Base-by-base conservation (phyloP, 2,113 vertebrate genomes). In the Aptenodytes forsteri region DNA sequence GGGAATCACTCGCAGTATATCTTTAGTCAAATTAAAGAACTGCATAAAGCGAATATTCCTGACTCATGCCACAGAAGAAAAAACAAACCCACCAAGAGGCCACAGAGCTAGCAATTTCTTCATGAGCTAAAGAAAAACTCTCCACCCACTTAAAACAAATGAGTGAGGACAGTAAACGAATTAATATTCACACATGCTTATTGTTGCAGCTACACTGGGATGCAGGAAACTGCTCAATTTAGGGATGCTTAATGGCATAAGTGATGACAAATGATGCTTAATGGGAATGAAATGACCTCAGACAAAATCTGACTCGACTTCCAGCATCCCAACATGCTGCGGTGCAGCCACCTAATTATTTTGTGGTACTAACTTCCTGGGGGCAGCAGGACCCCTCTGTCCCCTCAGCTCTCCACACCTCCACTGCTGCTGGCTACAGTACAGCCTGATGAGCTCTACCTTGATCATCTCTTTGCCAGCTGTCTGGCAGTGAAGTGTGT, bases 21-120 rank as follows among this genome's bases (percentile, higher is more conserved):
- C 86, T 94, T 95, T 83, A 86, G 82, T 87, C 88, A 94, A 90
- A 96, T 83, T 95, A 93, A 94, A 95, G 81, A 82, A 96, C 87
- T 95, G 95, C 93, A 94, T 83, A 83, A 95, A 96, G 46, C 27
- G 81, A 89, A 70, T 90, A 95, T 89, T 91, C 78, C 89, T 79
- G 87, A 91, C 40, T 91, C 81, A 91, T 46, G 54, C 78, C 84
- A 87, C 54, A 83, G 56, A 47, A 91, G 20, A 64, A 96, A 80
- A 94, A 71, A 20, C 14, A 83, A 95, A 61, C 19, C 47, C 52
- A 26, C 21, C 17, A 65, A 89, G 32, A 92, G 80, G 50, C 76
- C 62, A 47, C 80, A 90, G 67, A 87, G 29, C 56, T 42, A 61
- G 46, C 49, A 72, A 75, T 79, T 97, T 76, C 66, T 85, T 85